phyloP scores from a whole-genome alignment of 2,888 invertebrate genomes.

The Notodonta dromedarius region DNA sequence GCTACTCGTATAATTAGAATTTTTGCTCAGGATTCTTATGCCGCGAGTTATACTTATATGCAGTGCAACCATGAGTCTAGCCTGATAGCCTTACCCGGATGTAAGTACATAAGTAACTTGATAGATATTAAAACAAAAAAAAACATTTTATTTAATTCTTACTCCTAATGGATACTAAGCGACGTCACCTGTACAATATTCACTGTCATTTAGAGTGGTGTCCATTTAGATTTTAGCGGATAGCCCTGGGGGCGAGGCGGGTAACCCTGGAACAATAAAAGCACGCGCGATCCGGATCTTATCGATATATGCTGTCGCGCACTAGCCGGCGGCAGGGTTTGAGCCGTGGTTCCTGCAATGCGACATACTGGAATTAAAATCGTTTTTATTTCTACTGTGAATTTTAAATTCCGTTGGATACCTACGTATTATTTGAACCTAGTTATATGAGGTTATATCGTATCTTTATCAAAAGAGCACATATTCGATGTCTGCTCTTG shows the following conservation, averaged over 20 bases:
- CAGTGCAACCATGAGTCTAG: too few species aligned
- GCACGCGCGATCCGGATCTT: conserved; percentile 61
- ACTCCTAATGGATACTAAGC: conserved; percentile 32
- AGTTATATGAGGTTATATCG: background rate
- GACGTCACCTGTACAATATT: conserved; percentile 35
- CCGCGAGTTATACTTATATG: too few species aligned
- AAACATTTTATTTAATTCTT: too few species aligned
- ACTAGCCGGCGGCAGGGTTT: conserved; percentile 62
- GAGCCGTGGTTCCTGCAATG: conserved; percentile 54
- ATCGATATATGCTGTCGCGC: conserved; percentile 74
- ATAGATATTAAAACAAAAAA: too few species aligned
- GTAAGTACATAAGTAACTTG: too few species aligned
- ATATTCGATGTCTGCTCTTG: too few species aligned
- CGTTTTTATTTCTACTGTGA: conserved; percentile 27
- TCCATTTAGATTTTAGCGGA: conserved; percentile 62
- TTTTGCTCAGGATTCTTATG: too few species aligned
- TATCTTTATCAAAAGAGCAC: too few species aligned
- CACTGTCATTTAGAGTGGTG: conserved; percentile 45
- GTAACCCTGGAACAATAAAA: conserved; percentile 63
- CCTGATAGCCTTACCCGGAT: too few species aligned
- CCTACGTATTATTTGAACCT: background rate
- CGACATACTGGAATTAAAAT: conserved; percentile 40
- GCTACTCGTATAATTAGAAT: too few species aligned
- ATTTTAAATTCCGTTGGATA: conserved; percentile 3
- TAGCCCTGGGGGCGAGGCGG: conserved; percentile 36